Evolutionary conservation across 2,797 vertebrate genomes (phyloP).

Genomic region (Lepilemur ruficaudatus): DNA sequence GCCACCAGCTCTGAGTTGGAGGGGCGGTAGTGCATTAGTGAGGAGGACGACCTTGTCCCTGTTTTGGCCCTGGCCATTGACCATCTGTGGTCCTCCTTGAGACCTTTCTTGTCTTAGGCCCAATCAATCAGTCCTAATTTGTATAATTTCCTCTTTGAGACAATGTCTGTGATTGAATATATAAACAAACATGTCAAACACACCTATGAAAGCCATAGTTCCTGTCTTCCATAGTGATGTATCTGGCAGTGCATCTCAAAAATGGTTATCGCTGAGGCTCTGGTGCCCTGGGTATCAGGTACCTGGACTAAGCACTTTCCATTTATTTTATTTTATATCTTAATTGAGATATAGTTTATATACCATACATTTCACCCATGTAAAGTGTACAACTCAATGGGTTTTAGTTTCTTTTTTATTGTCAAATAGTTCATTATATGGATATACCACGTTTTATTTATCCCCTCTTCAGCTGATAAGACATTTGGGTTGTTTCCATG

Average conservation of each 20-base stretch:
- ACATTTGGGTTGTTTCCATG: background rate
- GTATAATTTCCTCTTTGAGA: background rate
- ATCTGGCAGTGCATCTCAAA: background rate
- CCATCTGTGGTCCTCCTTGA: background rate
- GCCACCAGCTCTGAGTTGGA: too few species aligned
- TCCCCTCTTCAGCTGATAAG: background rate
- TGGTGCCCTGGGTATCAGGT: background rate
- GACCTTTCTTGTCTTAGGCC: background rate
- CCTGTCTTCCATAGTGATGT: background rate
- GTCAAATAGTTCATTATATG: background rate
- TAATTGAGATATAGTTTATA: background rate
- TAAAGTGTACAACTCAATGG: background rate
- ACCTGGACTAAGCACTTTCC: background rate
- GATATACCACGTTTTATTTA: background rate
- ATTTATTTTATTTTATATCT: background rate
- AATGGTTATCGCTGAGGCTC: background rate
- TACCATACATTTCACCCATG: background rate
- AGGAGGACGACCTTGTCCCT: background rate
- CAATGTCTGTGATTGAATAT: background rate
- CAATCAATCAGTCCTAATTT: background rate
- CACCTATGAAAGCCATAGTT: background rate
- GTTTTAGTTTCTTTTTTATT: background rate
- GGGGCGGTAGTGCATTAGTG: accelerated
- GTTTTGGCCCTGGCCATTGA: background rate
- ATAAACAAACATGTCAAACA: background rate